A percentile compares a stretch with the other conserved stretches of the same genome.
Evolutionary conservation across 2,888 invertebrate species (phyloP).

Genomic region (Coronaproctus castanopsis): DNA sequence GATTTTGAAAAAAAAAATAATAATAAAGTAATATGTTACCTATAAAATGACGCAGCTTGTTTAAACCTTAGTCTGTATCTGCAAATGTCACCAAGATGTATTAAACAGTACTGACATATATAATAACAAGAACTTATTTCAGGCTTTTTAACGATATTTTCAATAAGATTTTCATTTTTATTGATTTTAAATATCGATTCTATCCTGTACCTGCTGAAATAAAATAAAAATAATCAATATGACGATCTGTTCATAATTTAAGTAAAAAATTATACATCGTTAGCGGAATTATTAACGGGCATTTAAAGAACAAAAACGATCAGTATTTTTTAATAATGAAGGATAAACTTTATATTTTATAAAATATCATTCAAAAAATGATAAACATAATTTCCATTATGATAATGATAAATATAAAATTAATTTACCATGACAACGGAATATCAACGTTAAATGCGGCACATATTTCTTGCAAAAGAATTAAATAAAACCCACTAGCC

Average conservation of each 20-base stretch:
- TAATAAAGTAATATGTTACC: too few relatives aligned
- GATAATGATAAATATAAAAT: neutral
- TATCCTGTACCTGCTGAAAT: slow-evolving; percentile 7
- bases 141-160: slow-evolving; percentile 27
- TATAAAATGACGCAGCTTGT: slow-evolving; percentile 67
- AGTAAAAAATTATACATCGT: too few relatives aligned
- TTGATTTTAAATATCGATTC: slow-evolving; percentile 4
- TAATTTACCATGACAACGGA: slow-evolving; percentile 39
- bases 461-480: slow-evolving; percentile 60
- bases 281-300: too few relatives aligned
- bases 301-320: too few relatives aligned
- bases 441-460: slow-evolving; percentile 59
- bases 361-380: too few relatives aligned
- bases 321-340: too few relatives aligned
- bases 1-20: too few relatives aligned
- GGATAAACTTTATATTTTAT: too few relatives aligned
- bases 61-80: slow-evolving; percentile 60
- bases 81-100: slow-evolving; percentile 70
- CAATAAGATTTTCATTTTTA: slow-evolving; percentile 3
- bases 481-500: slow-evolving; percentile 66
- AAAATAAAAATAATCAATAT: neutral
- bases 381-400: neutral
- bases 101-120: slow-evolving; percentile 71
- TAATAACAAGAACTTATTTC: slow-evolving; percentile 56
- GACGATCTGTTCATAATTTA: too few relatives aligned